phyloP scores from a whole-genome alignment of 2,888 invertebrate genomes.

The Pharmacophagus antenor region DNA sequence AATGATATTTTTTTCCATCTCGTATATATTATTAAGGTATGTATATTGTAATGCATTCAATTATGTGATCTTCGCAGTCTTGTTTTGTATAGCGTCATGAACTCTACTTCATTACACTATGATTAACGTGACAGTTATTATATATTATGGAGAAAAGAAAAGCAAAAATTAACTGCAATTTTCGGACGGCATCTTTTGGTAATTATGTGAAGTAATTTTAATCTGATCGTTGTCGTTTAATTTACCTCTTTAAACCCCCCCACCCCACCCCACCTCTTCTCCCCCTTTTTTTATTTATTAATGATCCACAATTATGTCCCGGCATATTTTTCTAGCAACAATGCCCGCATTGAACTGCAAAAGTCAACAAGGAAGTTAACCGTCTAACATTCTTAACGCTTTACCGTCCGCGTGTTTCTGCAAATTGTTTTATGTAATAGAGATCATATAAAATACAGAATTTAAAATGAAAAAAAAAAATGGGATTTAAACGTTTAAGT shows the following conservation, averaged over 20 bases:
- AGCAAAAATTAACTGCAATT: slow-evolving; percentile 20
- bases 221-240: slow-evolving; percentile 40
- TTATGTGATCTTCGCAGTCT: neutral
- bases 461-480: no score
- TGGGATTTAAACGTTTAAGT: no score
- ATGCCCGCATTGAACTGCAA: no score
- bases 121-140: slow-evolving; percentile 15
- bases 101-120: neutral
- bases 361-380: no score
- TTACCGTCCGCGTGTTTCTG: no score
- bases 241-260: slow-evolving; percentile 29
- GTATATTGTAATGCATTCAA: slow-evolving; percentile 1
- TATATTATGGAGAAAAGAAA: slow-evolving; percentile 27
- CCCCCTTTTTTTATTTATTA: no score
- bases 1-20: slow-evolving; percentile 6
- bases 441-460: no score
- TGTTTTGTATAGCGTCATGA: neutral
- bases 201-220: slow-evolving; percentile 53
- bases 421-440: no score
- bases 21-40: slow-evolving; percentile 10
- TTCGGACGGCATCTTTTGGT: slow-evolving; percentile 42
- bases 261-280: no score
- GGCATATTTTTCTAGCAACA: no score
- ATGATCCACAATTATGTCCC: no score
- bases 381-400: no score